Conservation (phyloP, 2,797 vertebrate species). For the Schizopygopsis malacanthus region DNA sequence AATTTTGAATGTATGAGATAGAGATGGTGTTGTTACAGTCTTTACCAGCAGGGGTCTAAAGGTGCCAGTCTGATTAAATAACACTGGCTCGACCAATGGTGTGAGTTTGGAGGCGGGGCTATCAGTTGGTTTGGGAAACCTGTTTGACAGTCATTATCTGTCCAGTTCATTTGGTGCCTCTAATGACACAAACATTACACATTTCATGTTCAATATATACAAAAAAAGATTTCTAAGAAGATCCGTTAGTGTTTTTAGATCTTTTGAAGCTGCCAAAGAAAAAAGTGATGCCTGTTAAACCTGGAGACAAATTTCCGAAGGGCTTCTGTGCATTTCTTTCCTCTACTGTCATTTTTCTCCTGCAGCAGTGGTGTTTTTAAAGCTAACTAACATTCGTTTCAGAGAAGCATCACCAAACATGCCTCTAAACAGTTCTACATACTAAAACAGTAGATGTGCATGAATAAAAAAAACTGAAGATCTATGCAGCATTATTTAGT, state of each 20-base stretch:
- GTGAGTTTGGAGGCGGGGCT: neutral
- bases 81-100: neutral
- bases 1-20: neutral
- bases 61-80: neutral
- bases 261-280: neutral
- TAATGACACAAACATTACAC: neutral
- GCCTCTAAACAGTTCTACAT: neutral
- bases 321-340: constrained; percentile 16
- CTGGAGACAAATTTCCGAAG: constrained; percentile 1
- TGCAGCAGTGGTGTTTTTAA: constrained; percentile 21
- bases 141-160: neutral
- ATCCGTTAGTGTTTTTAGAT: neutral
- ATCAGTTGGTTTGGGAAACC: neutral
- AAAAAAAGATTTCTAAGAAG: neutral
- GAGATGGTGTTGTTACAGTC: neutral
- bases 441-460: neutral
- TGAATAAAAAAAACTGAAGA: neutral
- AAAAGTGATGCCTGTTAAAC: neutral
- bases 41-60: neutral
- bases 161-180: neutral
- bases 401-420: constrained; percentile 2
- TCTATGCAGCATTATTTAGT: neutral
- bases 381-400: constrained; percentile 3
- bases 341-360: constrained; percentile 40
- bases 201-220: neutral